Base-by-base conservation (phyloP, 1,140 invertebrate species). In the Bicyclus anynana region DNA sequence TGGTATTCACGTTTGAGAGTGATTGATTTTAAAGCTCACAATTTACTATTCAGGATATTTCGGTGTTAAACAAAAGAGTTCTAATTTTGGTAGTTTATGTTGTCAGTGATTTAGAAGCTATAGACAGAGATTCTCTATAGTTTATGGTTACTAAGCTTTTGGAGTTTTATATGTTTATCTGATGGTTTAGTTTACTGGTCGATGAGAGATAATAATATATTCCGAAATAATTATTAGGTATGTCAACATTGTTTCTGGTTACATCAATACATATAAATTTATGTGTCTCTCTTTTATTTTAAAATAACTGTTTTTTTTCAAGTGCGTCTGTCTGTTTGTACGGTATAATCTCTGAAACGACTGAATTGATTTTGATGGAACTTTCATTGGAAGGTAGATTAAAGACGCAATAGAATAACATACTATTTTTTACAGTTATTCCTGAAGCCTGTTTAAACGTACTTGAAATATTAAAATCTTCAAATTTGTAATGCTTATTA, bases 1-100 rank as follows among this genome's bases (percentile, higher is more conserved):
- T 48, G 33, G 66, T 66, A 67, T 72, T 72, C 64, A 62, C 55
- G 42, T 21, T 65, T 47, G 47, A 10, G 44, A 42, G 65, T 70
- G 74, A 77, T 77, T 74, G 72, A 74, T 77, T 72, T 74, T 72
- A 74, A 61, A 62, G 65, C 57, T 55, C 26, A 56, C 35, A 47
- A 72, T 74, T 77, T 74, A 77, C 53, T 59, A 52, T 57, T 40
- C 18, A 54, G 38, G 3, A 38, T 6, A 23, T 54, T 59, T 46
- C 23, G 56, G 47, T 50, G 51, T 16, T 27, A 62, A 52, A 69
- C 62, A 66, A 65, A 61, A 54, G 62, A 56, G 57, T 61, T 27
- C 40, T 47, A 46, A 37, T 35, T 49, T 57, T 44, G 18, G 48
- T 57, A 26, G 52, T 60, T 63, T 59, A 64, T 53, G 23, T 46